Evolutionary conservation across 2,797 vertebrate species (phyloP).

Genomic region (Tolypeutes matacus): DNA sequence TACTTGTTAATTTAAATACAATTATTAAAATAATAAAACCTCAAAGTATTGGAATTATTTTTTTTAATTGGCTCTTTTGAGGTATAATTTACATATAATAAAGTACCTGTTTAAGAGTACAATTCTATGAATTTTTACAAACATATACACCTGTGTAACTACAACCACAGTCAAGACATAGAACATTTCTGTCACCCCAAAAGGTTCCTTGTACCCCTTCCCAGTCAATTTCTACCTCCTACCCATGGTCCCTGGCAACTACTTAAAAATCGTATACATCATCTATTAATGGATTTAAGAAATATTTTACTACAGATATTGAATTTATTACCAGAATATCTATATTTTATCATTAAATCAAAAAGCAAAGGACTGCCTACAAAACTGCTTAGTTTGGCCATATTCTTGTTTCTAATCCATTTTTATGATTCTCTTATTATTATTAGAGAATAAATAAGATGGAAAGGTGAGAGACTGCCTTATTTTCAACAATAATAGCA

Average conservation of each 20-base stretch:
- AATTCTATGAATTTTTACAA: conserved; percentile 4
- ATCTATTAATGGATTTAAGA: not conserved
- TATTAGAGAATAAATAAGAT: conserved; percentile 26
- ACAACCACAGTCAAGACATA: no score
- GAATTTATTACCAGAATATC: conserved; percentile 9
- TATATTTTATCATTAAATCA: conserved; percentile 10
- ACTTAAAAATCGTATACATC: not conserved
- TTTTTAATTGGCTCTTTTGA: not conserved
- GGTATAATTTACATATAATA: no score
- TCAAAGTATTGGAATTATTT: not conserved
- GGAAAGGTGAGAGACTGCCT: not conserved
- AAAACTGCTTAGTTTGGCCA: not conserved
- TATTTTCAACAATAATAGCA: conserved; percentile 15
- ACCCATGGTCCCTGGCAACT: not conserved
- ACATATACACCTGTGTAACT: not conserved
- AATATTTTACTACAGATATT: conserved; percentile 16
- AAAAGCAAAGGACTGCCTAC: not conserved
- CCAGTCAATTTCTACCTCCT: not conserved
- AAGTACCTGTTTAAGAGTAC: not conserved
- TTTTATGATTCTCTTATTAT: conserved; percentile 35
- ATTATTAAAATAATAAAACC: conserved; percentile 22
- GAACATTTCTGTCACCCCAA: not conserved
- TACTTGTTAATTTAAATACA: conserved; percentile 11
- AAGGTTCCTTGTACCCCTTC: not conserved
- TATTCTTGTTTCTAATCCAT: conserved; percentile 27